Percentiles rank a stretch among this genome's conserved stretches.
phyloP scores from a whole-genome alignment of 2,888 invertebrate species.

The Eupithecia abbreviata region DNA sequence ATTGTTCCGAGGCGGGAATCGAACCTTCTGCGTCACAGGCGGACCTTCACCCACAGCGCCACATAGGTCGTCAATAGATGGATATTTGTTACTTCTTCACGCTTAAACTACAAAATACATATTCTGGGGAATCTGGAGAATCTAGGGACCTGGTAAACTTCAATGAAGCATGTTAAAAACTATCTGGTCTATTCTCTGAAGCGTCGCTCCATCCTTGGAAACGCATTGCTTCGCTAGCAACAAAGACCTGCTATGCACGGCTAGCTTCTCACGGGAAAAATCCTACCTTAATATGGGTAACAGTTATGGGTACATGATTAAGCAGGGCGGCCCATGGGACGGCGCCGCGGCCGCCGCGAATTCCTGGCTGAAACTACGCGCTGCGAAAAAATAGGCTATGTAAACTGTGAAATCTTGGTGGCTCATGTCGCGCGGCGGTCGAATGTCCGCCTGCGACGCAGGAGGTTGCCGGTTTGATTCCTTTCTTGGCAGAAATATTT shows the following conservation, averaged over 20 bases:
- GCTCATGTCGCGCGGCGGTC: too few species aligned
- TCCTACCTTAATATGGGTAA: constrained; percentile 35
- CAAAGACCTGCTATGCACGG: constrained; percentile 16
- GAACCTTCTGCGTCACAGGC: too few species aligned
- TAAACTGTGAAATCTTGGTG: background rate
- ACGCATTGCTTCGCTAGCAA: constrained; percentile 4
- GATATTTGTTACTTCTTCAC: too few species aligned
- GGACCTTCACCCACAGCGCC: too few species aligned
- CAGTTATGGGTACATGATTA: constrained; percentile 35
- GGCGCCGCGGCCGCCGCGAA: background rate
- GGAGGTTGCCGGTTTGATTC: too few species aligned
- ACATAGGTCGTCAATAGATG: too few species aligned
- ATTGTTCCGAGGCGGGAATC: too few species aligned
- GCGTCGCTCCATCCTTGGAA: background rate
- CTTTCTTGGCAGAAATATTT: too few species aligned
- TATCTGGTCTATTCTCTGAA: background rate
- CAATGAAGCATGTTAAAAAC: background rate
- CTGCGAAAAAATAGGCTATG: background rate
- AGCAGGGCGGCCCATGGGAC: background rate
- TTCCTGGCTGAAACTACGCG: background rate
- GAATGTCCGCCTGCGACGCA: too few species aligned
- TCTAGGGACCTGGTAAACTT: background rate
- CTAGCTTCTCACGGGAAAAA: constrained; percentile 48
- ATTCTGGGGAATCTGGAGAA: background rate
- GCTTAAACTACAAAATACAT: too few species aligned